These are phyloP conservation scores for Macaria liturata DNA, from an alignment of 2,888 invertebrate species.

Conservation along the genomic window DNA sequence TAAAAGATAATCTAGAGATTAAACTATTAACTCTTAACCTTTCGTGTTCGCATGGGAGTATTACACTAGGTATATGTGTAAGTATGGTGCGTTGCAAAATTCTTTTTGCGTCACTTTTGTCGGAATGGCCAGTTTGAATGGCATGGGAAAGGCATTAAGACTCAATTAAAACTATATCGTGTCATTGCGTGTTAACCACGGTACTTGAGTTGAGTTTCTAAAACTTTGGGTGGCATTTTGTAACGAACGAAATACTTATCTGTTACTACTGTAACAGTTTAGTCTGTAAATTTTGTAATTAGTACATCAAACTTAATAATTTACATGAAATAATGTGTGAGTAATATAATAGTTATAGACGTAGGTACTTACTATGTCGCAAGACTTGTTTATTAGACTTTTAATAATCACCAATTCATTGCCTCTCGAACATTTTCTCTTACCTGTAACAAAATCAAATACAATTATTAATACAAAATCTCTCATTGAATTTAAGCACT, in stretches of 20 bases:
- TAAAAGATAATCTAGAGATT: constrained; percentile 50
- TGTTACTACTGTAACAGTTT: too few species aligned
- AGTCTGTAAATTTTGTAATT: too few species aligned
- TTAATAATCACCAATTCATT: too few species aligned
- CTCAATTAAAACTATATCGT: constrained; percentile 21
- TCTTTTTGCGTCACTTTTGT: constrained; percentile 23
- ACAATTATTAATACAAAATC: too few species aligned
- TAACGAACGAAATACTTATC: not conserved
- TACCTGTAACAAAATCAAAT: too few species aligned
- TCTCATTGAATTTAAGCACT: too few species aligned
- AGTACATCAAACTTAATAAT: too few species aligned
- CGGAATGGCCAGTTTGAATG: constrained; percentile 34
- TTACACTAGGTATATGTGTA: constrained; percentile 24
- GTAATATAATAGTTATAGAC: too few species aligned
- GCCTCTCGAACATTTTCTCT: too few species aligned
- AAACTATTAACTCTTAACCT: constrained; percentile 52
- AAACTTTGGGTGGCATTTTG: not conserved
- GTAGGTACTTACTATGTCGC: too few species aligned
- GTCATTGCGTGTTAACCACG: constrained; percentile 1
- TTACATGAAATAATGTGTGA: too few species aligned
- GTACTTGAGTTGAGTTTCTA: constrained; percentile 3
- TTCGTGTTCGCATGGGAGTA: constrained; percentile 59
- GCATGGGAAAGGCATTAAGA: constrained; percentile 43
- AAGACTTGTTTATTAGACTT: too few species aligned
- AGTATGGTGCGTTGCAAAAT: constrained; percentile 50